Base-by-base conservation (phyloP, 1,140 invertebrate species). In the Laodelphax striatellus region DNA sequence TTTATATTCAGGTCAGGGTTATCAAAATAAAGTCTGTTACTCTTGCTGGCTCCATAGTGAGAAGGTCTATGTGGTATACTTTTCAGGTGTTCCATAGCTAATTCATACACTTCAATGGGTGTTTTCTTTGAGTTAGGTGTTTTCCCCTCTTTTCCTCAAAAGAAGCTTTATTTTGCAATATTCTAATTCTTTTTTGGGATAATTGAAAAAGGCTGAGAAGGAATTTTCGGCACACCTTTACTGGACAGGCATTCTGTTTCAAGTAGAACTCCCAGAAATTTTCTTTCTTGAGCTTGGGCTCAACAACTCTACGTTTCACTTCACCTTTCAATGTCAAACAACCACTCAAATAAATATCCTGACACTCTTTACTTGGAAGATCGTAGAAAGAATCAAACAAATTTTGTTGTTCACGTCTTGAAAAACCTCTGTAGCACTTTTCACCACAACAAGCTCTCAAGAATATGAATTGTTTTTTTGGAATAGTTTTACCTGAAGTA, bases 1-100 rank as follows among this genome's bases (percentile, higher is more conserved):
- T 61, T 61, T 1, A 57, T n/a, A 22, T 8, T 58, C 28, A 61
- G 28, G 11, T 61, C 59, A 19, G 59, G 53, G 34, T 61, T 57
- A 6, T 17, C n/a, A 56, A 55, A 57, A 13, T 57, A 28, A n/a
- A 52, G 22, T 52, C 19, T 13, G 24, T 50, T 31, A 16, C 31
- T 19, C 22, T 59, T 59, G 17, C 14, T 13, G 28, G 5, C 16
- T 4, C 19, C 19, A 57, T 57, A 61, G 24, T 61, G 59, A 54
- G n/a, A n/a, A n/a, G 59, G 52, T 19, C 52, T 24, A 53, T 61
- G n/a, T n/a, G 59, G 59, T 22, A 61, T 53, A 54, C 24, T 55
- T 24, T 28, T 34, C 50, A 53, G 42, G 55, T 61, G 59, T 54
- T 61, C 52, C 52, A 19, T 54, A 57, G 52, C 59, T 34, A 61